Conservation (phyloP, 30 jellyfish, hydroid and myxozoan species). For the Sanderia malayensis region DNA sequence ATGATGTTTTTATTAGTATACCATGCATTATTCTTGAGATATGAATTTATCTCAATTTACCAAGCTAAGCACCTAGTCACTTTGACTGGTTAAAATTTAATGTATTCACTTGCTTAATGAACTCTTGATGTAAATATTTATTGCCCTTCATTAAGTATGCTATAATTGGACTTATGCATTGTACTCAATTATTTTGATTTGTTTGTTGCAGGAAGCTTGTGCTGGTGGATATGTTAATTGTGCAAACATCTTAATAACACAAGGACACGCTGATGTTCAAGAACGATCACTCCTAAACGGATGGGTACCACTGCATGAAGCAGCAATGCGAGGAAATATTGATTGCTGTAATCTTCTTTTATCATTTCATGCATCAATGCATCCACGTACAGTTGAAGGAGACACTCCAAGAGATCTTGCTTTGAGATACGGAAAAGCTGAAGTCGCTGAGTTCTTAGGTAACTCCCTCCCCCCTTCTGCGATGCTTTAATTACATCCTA, state of each 20-base stretch:
- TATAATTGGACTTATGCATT: too few species aligned
- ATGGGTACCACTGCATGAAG: slow-evolving; percentile 95
- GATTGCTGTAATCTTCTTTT: slow-evolving; percentile 70
- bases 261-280: slow-evolving; percentile 87
- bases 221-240: slow-evolving; percentile 70
- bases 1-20: too few species aligned
- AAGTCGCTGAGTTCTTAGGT: slow-evolving; percentile 82
- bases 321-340: slow-evolving; percentile 72
- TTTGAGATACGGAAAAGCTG: slow-evolving; percentile 62
- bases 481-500: too few species aligned
- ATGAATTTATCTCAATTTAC: too few species aligned
- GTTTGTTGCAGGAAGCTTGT: slow-evolving; percentile 62
- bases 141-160: too few species aligned
- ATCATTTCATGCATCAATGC: slow-evolving; percentile 86
- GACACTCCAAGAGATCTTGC: slow-evolving; percentile 95
- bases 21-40: too few species aligned
- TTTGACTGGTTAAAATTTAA: too few species aligned
- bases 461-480: too few species aligned
- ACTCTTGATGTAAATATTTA: too few species aligned
- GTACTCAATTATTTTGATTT: too few species aligned
- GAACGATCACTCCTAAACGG: slow-evolving; percentile 72
- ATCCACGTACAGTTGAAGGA: slow-evolving; percentile 85
- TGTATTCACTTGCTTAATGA: too few species aligned
- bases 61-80: too few species aligned
- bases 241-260: slow-evolving; percentile 53